These are phyloP conservation scores for Ceyx melanurus DNA, from an alignment of 2,113 vertebrate genomes.

Conservation along the genomic window DNA sequence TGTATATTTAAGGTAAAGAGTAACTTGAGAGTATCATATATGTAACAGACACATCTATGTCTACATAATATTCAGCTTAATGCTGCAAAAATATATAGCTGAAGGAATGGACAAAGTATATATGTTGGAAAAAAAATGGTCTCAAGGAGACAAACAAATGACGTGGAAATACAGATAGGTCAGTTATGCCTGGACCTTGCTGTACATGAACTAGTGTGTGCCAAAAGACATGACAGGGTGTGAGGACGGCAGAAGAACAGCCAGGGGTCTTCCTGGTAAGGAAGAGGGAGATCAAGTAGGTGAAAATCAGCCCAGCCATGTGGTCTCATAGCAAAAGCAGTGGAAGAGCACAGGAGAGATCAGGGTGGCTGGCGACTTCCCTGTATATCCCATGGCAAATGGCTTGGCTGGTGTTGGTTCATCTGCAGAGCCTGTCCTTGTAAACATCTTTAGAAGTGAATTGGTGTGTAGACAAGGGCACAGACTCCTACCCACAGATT, in stretches of 20 bases:
- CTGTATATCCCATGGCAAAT: not conserved
- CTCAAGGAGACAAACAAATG: not conserved
- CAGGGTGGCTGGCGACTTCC: not conserved
- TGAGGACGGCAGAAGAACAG: not conserved
- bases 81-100: not conserved
- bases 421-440: not conserved
- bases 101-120: not conserved
- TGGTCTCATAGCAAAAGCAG: not conserved
- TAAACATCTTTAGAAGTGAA: not conserved
- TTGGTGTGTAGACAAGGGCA: not conserved
- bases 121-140: not conserved
- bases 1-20: not conserved
- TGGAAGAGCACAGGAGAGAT: not conserved
- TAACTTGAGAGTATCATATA: not conserved
- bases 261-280: not conserved
- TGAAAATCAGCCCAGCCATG: not conserved
- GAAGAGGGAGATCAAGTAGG: not conserved
- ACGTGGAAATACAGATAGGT: not conserved
- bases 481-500: not conserved
- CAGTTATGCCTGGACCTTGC: not conserved
- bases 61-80: not conserved
- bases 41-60: not conserved
- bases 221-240: not conserved
- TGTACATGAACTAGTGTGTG: rapidly evolving
- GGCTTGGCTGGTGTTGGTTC: not conserved